Evolutionary conservation across 2,888 invertebrate genomes (phyloP).

Genomic region (Trichogramma evanescens): DNA sequence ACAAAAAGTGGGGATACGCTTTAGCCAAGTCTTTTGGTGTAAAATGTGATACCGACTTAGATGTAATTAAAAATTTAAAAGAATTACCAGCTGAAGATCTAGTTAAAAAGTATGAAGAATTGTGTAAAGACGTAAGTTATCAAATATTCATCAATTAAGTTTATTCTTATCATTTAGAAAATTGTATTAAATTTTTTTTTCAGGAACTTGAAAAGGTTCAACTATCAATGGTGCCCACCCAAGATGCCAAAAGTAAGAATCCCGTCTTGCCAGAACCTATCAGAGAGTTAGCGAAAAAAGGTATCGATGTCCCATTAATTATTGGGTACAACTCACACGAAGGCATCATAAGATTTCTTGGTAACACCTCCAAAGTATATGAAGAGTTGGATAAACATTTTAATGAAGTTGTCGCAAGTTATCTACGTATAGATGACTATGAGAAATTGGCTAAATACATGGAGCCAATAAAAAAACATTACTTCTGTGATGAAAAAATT

Average conservation of each 20-base stretch:
- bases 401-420: constrained; percentile 42
- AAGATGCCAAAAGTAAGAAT: constrained; percentile 20
- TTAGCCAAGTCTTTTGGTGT: constrained; percentile 27
- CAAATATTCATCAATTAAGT: background rate
- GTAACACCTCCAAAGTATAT: constrained; percentile 4
- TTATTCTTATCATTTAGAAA: background rate
- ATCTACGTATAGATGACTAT: constrained; percentile 36
- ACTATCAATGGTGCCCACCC: constrained; percentile 20
- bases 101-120: constrained; percentile 29
- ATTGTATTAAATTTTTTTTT: constrained; percentile 1
- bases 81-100: constrained; percentile 33
- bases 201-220: constrained; percentile 11
- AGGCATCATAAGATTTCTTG: constrained; percentile 40
- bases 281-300: constrained; percentile 32
- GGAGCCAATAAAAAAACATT: constrained; percentile 46
- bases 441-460: constrained; percentile 34
- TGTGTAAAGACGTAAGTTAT: constrained; percentile 24
- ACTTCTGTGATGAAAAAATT: constrained; percentile 47
- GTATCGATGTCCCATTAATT: constrained; percentile 50
- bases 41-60: constrained; percentile 25
- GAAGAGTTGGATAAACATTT: constrained; percentile 35
- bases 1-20: constrained; percentile 20
- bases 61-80: constrained; percentile 28
- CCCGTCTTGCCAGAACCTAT: constrained; percentile 36
- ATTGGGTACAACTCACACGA: constrained; percentile 51